These are phyloP conservation scores for Parotocinclus haroldoi DNA, from an alignment of 2,797 vertebrate genomes.

Conservation along the genomic window DNA sequence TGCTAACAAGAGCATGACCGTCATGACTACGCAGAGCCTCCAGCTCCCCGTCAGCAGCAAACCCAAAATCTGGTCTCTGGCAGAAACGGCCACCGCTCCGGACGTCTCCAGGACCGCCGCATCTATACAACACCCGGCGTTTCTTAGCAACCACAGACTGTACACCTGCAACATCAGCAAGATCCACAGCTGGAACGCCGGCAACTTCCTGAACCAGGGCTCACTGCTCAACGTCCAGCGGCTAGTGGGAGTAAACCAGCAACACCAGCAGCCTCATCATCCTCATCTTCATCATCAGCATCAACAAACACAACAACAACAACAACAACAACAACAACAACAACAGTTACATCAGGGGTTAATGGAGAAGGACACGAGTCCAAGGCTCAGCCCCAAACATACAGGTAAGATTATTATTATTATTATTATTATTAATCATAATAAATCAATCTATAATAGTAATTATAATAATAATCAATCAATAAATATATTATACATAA, in stretches of 20 bases:
- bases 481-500: too few relatives aligned
- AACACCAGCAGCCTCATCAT: slow-evolving; percentile 79
- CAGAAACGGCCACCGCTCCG: slow-evolving; percentile 93
- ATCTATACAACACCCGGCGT: slow-evolving; percentile 88
- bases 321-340: slow-evolving; percentile 69
- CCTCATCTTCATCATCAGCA: slow-evolving; percentile 76
- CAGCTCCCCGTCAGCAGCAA: slow-evolving; percentile 88
- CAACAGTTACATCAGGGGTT: slow-evolving; percentile 79
- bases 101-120: slow-evolving; percentile 84
- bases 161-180: slow-evolving; percentile 98
- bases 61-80: slow-evolving; percentile 98
- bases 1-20: slow-evolving; percentile 58
- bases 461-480: background rate
- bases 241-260: slow-evolving; percentile 90
- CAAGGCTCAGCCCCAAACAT: slow-evolving; percentile 88
- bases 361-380: slow-evolving; percentile 78
- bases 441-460: background rate
- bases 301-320: slow-evolving; percentile 75
- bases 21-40: slow-evolving; percentile 82
- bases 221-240: slow-evolving; percentile 93
- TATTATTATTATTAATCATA: too few relatives aligned
- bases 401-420: slow-evolving; percentile 90
- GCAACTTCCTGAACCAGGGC: slow-evolving; percentile 92
- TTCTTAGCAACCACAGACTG: slow-evolving; percentile 95
- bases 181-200: slow-evolving; percentile 98